Percentiles rank a stretch among this genome's conserved stretches.
Conservation (phyloP, 2,888 invertebrate genomes). For the Acanthosepion lycidas region DNA sequence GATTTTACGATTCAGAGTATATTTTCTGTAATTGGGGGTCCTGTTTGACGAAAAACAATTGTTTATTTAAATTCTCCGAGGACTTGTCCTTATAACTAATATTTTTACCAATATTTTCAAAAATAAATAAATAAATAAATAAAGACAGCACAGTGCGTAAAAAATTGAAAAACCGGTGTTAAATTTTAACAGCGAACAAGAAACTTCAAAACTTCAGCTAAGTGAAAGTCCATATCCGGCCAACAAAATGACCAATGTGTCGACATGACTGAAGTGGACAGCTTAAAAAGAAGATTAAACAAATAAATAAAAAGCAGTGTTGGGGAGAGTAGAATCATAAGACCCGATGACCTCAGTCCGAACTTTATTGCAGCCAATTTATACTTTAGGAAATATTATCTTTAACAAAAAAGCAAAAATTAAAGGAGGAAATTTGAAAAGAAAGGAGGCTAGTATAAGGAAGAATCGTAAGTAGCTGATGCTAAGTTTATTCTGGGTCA, state of each 20-base stretch:
- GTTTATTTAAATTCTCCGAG: too few relatives aligned
- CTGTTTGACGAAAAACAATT: too few relatives aligned
- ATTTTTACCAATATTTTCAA: too few relatives aligned
- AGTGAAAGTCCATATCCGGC: neutral
- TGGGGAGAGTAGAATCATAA: neutral
- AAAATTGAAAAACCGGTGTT: too few relatives aligned
- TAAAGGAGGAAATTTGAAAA: neutral
- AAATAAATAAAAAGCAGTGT: neutral
- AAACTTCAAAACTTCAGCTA: neutral
- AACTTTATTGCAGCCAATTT: neutral
- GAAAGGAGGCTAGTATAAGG: neutral
- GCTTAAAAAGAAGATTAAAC: neutral
- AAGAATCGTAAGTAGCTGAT: neutral
- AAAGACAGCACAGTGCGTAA: neutral
- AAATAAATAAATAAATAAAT: neutral
- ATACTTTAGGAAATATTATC: neutral
- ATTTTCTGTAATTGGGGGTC: too few relatives aligned
- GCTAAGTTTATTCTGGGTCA: neutral
- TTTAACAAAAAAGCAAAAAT: neutral
- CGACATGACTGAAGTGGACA: neutral
- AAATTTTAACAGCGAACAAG: too few relatives aligned
- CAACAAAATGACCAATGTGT: slow-evolving; percentile 11
- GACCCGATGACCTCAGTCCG: neutral
- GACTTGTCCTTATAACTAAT: too few relatives aligned
- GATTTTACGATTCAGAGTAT: too few relatives aligned